Evolutionary conservation across 2,113 vertebrate genomes (phyloP), one percentile per base, ranked within the genome.

Genomic region (Oenanthe melanoleuca): DNA sequence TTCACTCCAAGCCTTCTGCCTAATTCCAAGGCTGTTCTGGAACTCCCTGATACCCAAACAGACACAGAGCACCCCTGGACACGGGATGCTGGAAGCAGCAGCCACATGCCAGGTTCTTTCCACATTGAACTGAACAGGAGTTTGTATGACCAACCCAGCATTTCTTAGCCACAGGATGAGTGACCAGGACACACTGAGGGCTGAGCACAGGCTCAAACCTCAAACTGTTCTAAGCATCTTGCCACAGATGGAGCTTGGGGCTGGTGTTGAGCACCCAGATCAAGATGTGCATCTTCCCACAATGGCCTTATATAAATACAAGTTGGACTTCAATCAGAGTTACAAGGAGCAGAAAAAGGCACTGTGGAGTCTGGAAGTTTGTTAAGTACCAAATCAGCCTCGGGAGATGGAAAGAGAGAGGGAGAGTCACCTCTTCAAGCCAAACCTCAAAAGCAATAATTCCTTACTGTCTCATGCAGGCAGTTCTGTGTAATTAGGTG

Each of bases 141-240:
- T 11, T 69, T 69, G 40, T 37, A 29, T 14, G 59, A 47, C 7
- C 26, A 44, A 34, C 16, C 21, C 33, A 34, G 20, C 31, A 17
- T 74, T 85, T 42, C 7, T 33, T 38, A 71, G 56, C 23, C 31
- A 63, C 61, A 66, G 10, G 65, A 26, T 14, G 12, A 42, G 26
- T 5, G 66, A 29, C 45, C 0, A 0, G 11, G 55, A 60, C 33
- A 47, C 1, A 1, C 2, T 0, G 2, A 70, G 56, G 26, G 14
- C 66, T 0, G 4, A 83, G 52, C 47, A 15, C n/a, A 14, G 31
- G 52, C 20, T 91, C 80, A 31, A 19, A 71, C 31, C 47, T 34
- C 55, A 17, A 49, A 45, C 6, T 1, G 1, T 12, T 57, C 6
- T 3, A 31, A 8, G 3, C 4, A 2, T 24, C 34, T 45, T 34